Base-by-base conservation (phyloP, 2,113 vertebrate genomes). In the Diglossa brunneiventris region DNA sequence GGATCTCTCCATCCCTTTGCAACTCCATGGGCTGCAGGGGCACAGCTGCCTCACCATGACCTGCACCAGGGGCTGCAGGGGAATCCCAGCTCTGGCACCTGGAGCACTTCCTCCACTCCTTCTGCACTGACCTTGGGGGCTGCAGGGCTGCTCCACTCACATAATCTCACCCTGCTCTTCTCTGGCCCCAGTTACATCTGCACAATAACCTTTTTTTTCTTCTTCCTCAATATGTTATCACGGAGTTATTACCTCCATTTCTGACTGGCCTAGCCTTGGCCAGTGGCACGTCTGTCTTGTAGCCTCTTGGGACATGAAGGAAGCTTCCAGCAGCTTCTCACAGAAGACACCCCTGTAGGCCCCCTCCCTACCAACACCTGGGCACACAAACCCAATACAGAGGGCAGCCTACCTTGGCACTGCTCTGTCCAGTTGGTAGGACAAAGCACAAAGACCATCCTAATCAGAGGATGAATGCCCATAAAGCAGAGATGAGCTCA, bases 21-120 rank as follows among this genome's bases (percentile, higher is more conserved):
- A 13, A 23, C 1, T 6, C 20, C 26, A 42, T 14, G 44, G 4
- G 26, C 44, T 26, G 21, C 52, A 58, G 61, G 15, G 16, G 3
- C 0, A 58, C 35, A 58, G 42, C 11, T 39, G 17, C 1, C 1
- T 33, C 68, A 2, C 39, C 13, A 6, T 4, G 19, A 12, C 0
- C 28, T 55, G n/a, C 9, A 46, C 5, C 27, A 44, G 0, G 4
- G 18, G 0, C 41, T 64, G 18, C 23, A 56, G 42, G 31, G 21
- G 26, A 76, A 59, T 37, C 31, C 50, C 44, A 1, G 3, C 37
- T 86, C 27, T 1, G 1, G 44, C 2, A 5, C 31, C 44, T 42
- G 62, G 11, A 44, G 31, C 44, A 31, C 11, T 4, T 66, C 35
- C 7, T 66, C 3, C 3, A 0, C 15, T 75, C 42, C 20, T 75